Base-by-base conservation (phyloP, 37 sponge, comb jelly and placozoan genomes). In the Mnemiopsis leidyi region DNA sequence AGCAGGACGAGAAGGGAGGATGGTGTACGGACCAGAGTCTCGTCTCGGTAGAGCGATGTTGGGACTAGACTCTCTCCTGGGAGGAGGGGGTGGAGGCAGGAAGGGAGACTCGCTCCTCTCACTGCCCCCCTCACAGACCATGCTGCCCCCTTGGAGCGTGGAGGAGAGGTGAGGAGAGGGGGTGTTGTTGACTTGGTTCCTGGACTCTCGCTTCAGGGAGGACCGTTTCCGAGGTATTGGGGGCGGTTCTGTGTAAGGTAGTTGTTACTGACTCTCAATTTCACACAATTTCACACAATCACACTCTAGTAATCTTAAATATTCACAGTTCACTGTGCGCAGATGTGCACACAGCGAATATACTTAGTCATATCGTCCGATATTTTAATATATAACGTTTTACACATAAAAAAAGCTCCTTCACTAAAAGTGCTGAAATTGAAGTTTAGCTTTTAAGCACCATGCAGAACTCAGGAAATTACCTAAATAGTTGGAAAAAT, bases 191-290 rank as follows among this genome's bases (percentile, higher is more conserved):
- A 48, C 61, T 48, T 48, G 79, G 79, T 31, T 77, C 79, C 18
- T 26, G 79, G 35, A 32, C 33, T 77, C 20, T 23, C 28, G 73
- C 29, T 69, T 69, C 29, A 69, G 73, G 73, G 73, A 25, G 1
- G 20, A 31, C 20, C 79, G 79, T 18, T 77, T 77, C 0, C 18
- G 32, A 7, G 79, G 79, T 1, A 77, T 32, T 5, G 79, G 79
- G 36, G 79, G 79, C 36, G 79, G 79, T 77, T 77, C 79, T 77
- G 79, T n/a, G n/a, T n/a, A n/a, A n/a, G n/a, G n/a, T n/a, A n/a
- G n/a, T n/a, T n/a, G n/a, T n/a, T n/a, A n/a, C n/a, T n/a, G n/a
- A n/a, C n/a, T n/a, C n/a, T n/a, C n/a, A n/a, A n/a, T n/a, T n/a
- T n/a, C n/a, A n/a, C n/a, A n/a, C n/a, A n/a, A n/a, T n/a, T n/a